Conservation (phyloP, 2,113 vertebrate genomes). For the Neotragus pygmaeus region DNA sequence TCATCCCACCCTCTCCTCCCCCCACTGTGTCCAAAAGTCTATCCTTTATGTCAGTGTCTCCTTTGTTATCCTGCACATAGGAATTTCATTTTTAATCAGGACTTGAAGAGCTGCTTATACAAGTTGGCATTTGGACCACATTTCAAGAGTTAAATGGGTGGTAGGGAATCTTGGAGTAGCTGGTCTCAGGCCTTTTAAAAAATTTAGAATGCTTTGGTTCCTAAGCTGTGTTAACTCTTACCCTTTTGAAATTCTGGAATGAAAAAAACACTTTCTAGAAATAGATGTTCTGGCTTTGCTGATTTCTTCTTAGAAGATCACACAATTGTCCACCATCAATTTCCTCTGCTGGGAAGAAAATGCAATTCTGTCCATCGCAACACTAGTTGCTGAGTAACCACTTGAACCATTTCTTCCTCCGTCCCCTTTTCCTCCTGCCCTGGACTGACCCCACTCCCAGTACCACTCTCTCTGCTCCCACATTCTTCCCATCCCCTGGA, state of each 20-base stretch:
- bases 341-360: background rate
- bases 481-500: background rate
- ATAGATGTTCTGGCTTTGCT: background rate
- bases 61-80: background rate
- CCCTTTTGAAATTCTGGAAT: background rate
- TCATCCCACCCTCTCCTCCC: background rate
- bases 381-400: background rate
- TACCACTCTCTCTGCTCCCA: background rate
- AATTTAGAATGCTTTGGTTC: background rate
- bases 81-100: background rate
- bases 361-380: background rate
- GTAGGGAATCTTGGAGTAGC: background rate
- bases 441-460: rapidly evolving
- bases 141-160: background rate
- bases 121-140: background rate
- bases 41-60: background rate
- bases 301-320: background rate
- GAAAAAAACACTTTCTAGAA: background rate
- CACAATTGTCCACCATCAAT: background rate
- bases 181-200: background rate
- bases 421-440: background rate
- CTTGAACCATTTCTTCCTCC: background rate
- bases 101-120: background rate
- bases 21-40: background rate
- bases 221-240: background rate